Percentiles rank a stretch among this genome's conserved stretches.
These are phyloP conservation scores for Ostrea denselamellosa DNA, from an alignment of 1,140 invertebrate species.

Conservation along the genomic window DNA sequence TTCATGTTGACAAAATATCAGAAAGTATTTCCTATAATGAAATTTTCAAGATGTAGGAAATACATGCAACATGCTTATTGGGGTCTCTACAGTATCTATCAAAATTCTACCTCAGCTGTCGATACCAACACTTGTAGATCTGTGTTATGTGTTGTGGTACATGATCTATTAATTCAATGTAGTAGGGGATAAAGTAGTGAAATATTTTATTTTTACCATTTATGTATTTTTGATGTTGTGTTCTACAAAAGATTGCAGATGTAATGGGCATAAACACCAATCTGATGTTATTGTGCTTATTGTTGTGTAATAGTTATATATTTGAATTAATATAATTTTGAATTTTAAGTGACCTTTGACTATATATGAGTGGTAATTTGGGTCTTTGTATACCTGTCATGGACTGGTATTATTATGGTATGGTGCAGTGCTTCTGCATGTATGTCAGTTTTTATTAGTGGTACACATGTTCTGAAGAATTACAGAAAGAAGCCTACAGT, in stretches of 20 bases:
- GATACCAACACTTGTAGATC: not conserved
- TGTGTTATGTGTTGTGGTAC: not conserved
- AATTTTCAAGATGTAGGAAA: too few relatives aligned
- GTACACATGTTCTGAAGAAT: too few relatives aligned
- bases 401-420: too few relatives aligned
- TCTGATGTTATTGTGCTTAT: not conserved
- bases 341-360: too few relatives aligned
- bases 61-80: too few relatives aligned
- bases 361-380: too few relatives aligned
- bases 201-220: slow-evolving; percentile 1
- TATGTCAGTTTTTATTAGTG: too few relatives aligned
- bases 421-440: too few relatives aligned
- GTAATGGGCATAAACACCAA: not conserved
- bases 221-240: slow-evolving; percentile 11
- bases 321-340: not conserved
- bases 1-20: too few relatives aligned
- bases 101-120: slow-evolving; percentile 17
- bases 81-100: not conserved
- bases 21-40: too few relatives aligned
- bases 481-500: too few relatives aligned
- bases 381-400: too few relatives aligned
- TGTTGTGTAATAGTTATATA: not conserved
- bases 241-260: slow-evolving; percentile 3
- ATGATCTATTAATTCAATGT: not conserved
- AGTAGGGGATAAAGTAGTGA: not conserved